Percentiles rank a stretch among this genome's conserved stretches.
These are phyloP conservation scores for Conomelus anceps DNA, from an alignment of 2,888 invertebrate species.

Conservation along the genomic window DNA sequence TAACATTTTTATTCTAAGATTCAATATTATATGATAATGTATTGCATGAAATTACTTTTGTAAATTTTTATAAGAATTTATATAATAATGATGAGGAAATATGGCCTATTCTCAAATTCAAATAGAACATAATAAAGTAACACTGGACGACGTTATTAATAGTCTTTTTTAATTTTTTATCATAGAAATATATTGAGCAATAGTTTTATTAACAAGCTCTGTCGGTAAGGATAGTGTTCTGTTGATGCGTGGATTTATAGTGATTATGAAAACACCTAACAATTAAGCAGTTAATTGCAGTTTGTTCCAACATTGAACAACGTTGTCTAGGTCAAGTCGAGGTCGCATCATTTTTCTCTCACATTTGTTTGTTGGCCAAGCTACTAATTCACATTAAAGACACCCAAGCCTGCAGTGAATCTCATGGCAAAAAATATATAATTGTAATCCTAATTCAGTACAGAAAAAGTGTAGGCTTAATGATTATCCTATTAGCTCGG, in stretches of 20 bases:
- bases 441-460: too few species aligned
- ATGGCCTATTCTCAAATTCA: too few species aligned
- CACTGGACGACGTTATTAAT: too few species aligned
- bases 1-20: too few species aligned
- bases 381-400: not conserved
- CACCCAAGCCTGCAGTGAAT: not conserved
- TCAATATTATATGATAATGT: too few species aligned
- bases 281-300: not conserved
- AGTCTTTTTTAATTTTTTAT: too few species aligned
- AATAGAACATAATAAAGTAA: too few species aligned
- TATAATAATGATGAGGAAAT: too few species aligned
- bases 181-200: not conserved
- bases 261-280: not conserved
- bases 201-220: not conserved
- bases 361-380: not conserved
- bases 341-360: not conserved
- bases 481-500: too few species aligned
- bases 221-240: not conserved
- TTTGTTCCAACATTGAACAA: not conserved
- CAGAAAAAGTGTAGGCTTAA: too few species aligned
- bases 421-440: not conserved
- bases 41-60: too few species aligned
- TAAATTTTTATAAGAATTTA: too few species aligned
- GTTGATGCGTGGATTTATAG: not conserved
- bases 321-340: not conserved